Evolutionary conservation across 2,888 invertebrate species (phyloP).

Genomic region (Drosophila mulleri): DNA sequence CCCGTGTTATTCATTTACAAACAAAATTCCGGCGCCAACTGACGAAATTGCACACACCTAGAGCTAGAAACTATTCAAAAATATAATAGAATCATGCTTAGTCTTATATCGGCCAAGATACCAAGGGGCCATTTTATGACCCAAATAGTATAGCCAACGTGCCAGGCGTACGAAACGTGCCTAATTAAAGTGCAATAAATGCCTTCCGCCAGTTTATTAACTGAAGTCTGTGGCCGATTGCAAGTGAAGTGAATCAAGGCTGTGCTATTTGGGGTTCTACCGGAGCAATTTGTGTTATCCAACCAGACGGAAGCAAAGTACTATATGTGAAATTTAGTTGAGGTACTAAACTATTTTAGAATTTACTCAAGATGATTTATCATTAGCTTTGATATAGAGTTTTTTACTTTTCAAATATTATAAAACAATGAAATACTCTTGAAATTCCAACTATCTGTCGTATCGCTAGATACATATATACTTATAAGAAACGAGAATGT

Average conservation of each 20-base stretch:
- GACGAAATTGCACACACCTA: slow-evolving; percentile 19
- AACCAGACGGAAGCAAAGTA: background rate
- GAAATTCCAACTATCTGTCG: no score
- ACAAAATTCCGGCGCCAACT: slow-evolving; percentile 2
- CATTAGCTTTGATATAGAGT: no score
- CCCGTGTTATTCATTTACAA: slow-evolving; percentile 1
- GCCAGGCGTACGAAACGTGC: slow-evolving; percentile 50
- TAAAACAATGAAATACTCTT: no score
- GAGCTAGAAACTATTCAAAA: slow-evolving; percentile 13
- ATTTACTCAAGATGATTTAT: no score
- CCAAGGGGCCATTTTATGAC: slow-evolving; percentile 32
- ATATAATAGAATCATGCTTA: slow-evolving; percentile 20
- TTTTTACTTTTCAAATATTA: no score
- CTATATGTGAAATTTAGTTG: no score
- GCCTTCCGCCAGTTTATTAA: slow-evolving; percentile 10
- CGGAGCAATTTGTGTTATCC: background rate
- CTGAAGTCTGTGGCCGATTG: background rate
- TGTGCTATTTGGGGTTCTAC: background rate
- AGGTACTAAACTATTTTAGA: no score
- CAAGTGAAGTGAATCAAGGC: background rate
- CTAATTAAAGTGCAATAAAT: slow-evolving; percentile 22
- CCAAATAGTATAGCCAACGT: background rate
- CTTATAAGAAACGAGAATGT: no score
- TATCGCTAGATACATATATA: no score
- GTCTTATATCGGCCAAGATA: slow-evolving; percentile 39